phyloP scores from a whole-genome alignment of 2,888 invertebrate species.

The Hirtodrosophila cameraria region DNA sequence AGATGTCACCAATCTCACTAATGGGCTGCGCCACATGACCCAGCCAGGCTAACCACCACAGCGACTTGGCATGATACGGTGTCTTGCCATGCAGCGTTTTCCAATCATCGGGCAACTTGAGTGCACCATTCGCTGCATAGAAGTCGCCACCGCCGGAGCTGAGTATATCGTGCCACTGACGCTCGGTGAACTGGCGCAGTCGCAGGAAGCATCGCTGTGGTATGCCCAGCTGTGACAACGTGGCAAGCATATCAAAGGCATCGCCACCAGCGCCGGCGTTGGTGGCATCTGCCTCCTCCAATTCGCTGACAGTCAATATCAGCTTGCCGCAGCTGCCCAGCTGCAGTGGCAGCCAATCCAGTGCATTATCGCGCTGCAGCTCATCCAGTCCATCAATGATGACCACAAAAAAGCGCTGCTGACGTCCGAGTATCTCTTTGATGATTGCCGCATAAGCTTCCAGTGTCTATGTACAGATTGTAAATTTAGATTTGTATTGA shows the following conservation, averaged over 20 bases:
- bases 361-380: constrained; percentile 83
- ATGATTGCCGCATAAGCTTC: constrained; percentile 88
- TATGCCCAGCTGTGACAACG: constrained; percentile 75
- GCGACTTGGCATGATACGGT: constrained; percentile 84
- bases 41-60: constrained; percentile 88
- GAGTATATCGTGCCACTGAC: constrained; percentile 83
- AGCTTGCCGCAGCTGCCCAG: constrained; percentile 91
- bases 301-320: constrained; percentile 86
- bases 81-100: constrained; percentile 79
- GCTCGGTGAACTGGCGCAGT: constrained; percentile 80
- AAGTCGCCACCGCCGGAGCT: constrained; percentile 83
- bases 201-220: constrained; percentile 80
- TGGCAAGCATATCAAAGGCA: constrained; percentile 65
- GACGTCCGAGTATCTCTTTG: constrained; percentile 73
- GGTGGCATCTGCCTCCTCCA: constrained; percentile 43
- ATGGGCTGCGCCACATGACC: constrained; percentile 86
- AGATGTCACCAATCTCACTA: constrained; percentile 85
- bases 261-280: constrained; percentile 32
- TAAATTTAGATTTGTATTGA: background rate
- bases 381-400: constrained; percentile 91
- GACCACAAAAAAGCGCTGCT: constrained; percentile 87
- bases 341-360: constrained; percentile 91
- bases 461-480: constrained; percentile 86
- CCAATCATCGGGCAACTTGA: constrained; percentile 82
- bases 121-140: constrained; percentile 81